Percentiles rank a stretch among this genome's conserved stretches.
Evolutionary conservation across 2,888 invertebrate genomes (phyloP).

Genomic region (Himalopsyche kuldschensis): DNA sequence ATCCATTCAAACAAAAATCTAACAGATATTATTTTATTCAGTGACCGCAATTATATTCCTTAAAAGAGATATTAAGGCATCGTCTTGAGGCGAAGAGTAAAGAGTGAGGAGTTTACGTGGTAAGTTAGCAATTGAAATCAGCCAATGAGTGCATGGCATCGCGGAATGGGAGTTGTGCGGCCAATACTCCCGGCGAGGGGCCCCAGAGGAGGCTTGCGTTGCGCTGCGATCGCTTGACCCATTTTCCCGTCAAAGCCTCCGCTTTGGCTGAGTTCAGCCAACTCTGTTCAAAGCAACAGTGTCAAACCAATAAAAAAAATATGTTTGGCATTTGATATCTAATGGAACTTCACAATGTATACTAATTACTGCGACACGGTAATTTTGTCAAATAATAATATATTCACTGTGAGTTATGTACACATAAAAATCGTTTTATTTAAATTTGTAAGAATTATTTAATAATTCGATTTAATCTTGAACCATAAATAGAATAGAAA

Average conservation of each 20-base stretch:
- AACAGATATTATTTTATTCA: no score
- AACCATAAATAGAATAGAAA: no score
- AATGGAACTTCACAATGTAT: background rate
- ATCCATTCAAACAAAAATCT: no score
- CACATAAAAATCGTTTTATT: no score
- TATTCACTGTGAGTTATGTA: no score
- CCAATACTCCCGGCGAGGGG: constrained; percentile 31
- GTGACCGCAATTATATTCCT: no score
- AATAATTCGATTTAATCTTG: no score
- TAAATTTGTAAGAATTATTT: no score
- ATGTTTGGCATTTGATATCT: background rate
- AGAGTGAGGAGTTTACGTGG: background rate
- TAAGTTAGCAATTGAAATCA: constrained; percentile 4
- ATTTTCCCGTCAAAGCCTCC: constrained; percentile 7
- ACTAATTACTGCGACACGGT: no score
- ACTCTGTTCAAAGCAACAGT: background rate
- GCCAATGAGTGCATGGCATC: constrained; percentile 6
- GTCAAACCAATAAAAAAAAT: background rate
- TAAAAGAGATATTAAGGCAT: background rate
- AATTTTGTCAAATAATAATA: no score
- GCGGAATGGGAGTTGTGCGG: constrained; percentile 22
- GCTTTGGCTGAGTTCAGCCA: background rate
- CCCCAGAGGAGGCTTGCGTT: constrained; percentile 21
- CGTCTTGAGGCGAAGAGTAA: background rate
- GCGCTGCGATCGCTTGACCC: constrained; percentile 15